These are phyloP conservation scores for Melanogrammus aeglefinus DNA, from an alignment of 2,797 vertebrate genomes.

Conservation along the genomic window DNA sequence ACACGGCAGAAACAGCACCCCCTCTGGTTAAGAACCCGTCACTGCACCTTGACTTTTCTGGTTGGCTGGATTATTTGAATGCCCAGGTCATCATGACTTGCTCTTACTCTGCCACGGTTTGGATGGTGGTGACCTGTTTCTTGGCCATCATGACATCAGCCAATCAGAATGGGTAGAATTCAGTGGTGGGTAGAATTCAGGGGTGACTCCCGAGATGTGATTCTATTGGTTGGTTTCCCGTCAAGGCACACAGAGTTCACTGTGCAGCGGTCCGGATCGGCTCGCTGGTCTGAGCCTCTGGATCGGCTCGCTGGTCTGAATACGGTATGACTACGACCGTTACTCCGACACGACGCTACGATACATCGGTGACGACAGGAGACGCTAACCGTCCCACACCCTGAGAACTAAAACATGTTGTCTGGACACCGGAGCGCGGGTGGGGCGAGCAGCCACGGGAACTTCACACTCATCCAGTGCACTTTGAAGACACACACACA, in stretches of 20 bases:
- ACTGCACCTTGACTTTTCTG: not conserved
- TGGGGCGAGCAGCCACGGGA: not conserved
- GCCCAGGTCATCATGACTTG: not conserved
- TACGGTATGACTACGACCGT: not conserved
- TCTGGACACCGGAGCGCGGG: not conserved
- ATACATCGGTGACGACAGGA: not conserved
- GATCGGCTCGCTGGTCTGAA: not conserved
- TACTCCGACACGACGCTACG: too few relatives aligned
- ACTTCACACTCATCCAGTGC: constrained; percentile 45
- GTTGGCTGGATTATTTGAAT: not conserved
- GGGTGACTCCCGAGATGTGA: not conserved
- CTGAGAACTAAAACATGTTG: not conserved
- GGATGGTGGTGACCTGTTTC: not conserved
- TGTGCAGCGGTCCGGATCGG: not conserved
- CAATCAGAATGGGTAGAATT: not conserved
- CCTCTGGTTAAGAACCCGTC: not conserved
- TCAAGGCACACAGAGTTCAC: not conserved
- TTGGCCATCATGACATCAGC: not conserved
- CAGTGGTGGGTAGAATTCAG: not conserved
- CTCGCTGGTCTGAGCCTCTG: not conserved
- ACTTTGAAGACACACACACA: constrained; percentile 37
- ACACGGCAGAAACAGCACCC: not conserved
- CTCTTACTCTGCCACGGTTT: not conserved
- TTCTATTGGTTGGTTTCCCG: not conserved
- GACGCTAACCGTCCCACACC: not conserved